Base-by-base conservation (phyloP, 2,113 vertebrate species). In the Cheirogaleus medius region DNA sequence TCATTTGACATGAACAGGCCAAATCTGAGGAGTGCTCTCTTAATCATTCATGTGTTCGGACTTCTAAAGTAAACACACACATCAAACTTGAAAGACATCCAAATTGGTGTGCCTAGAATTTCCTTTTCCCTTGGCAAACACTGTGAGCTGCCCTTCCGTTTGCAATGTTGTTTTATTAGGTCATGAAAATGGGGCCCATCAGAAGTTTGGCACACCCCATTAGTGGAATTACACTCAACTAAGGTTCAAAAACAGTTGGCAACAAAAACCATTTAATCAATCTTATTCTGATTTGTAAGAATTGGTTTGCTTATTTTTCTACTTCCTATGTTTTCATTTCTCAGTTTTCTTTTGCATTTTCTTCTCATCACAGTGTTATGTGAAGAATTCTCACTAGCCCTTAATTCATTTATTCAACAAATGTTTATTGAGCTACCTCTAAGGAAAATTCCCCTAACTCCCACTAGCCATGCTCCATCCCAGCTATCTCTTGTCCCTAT, bases 71-170 rank as follows among this genome's bases (percentile, higher is more conserved):
- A 83, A 95, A 71, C 34, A 73, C 14, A 68, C 42, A 39, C 10
- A 69, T 71, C n/a, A 77, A 29, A 93, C 8, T 73, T 89, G 81
- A 84, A 97, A 58, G 90, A 44, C 32, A 74, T 63, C 77, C 69
- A 17, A 15, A 15, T 0, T 44, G 68, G 18, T 87, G 15, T 42
- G 42, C 85, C 69, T 92, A 56, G 74, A 92, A 58, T 69, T 44
- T 83, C 42, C 37, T 25, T 52, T 49, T 87, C 13, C 77, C 42
- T 82, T 90, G 42, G 68, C 64, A 90, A 52, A 89, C n/a, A 77
- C 14, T 71, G 21, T 93, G 49, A 64, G 52, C 60, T 74, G 21
- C 34, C 44, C 78, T 82, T 69, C 60, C 56, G 12, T 90, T 86
- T 82, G 44, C 15, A 42, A 80, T 56, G 42, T 49, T 84, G 54